Evolutionary conservation across 2,113 vertebrate species (phyloP), one percentile per base, ranked within the genome.

Genomic region (Ameiurus melas): DNA sequence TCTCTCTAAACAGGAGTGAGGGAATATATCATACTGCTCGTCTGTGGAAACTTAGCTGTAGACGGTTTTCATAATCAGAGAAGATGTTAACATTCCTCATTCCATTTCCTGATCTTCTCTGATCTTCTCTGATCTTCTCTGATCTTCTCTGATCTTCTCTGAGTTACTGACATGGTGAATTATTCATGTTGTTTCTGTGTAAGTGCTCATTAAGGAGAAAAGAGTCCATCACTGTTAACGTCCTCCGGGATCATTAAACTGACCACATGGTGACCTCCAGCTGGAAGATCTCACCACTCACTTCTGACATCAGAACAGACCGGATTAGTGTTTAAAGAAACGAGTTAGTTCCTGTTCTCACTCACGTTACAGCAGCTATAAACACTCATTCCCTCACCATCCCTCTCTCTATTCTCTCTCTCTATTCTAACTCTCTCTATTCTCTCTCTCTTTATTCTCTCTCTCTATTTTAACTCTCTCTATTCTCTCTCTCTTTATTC

Each of bases 231-330:
- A 12, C 8, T 94, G 93, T 94, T 93, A 94, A 95, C 94, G 94
- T 93, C 89, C 91, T 75, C 71, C 79, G 75, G 1, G 93, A 94
- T 93, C 93, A 93, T 95, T 94, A 95, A 94, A 95, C 95, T 93
- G 92, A 93, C 91, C 36, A 85, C 89, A 87, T 91, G 92, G 93
- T 94, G 91, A 93, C 93, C 86, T 92, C 85, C 93, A 94, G 93
- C 93, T 95, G 93, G 92, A 51, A 81, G 70, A 92, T 80, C 83
- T 87, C 79, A 47, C 30, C 13, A 20, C 43, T 85, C 55, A 47
- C 82, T 60, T 75, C 70, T 75, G 64, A 88, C 17, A 71, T 92
- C 87, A 92, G 92, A 90, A 88, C 16, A 89, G 53, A 84, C 8
- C 19, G 47, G 47, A 47, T 47, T 58, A 57, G 30, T 19, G 39